Evolutionary conservation across 2,113 vertebrate genomes (phyloP).

Genomic region (Gyps fulvus): DNA sequence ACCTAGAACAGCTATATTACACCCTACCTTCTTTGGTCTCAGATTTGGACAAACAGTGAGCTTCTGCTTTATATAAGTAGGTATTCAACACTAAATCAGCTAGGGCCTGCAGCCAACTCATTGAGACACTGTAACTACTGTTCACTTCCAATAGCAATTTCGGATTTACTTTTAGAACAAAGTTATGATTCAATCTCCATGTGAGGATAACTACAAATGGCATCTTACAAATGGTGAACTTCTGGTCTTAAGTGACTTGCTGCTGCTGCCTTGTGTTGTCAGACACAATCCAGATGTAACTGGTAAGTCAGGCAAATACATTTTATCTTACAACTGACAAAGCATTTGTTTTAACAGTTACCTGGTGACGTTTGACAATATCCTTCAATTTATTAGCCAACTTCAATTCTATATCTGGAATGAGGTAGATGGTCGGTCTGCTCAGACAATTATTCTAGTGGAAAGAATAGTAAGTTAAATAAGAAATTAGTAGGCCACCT

Average conservation of each 20-base stretch:
- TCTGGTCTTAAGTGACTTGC: not conserved
- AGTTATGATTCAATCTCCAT: not conserved
- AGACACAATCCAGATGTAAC: too few relatives aligned
- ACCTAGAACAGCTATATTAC: not conserved
- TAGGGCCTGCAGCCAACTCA: not conserved
- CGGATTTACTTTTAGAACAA: not conserved
- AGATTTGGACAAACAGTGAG: not conserved
- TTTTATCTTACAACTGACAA: too few relatives aligned
- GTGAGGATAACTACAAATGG: not conserved
- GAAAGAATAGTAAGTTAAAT: not conserved
- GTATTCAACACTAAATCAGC: not conserved
- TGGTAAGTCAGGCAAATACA: not conserved
- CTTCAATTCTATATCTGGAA: slow-evolving; percentile 91
- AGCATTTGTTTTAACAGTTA: not conserved
- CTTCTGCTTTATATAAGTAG: not conserved
- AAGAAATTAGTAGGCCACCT: not conserved
- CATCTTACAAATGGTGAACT: fast-evolving
- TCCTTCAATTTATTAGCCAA: slow-evolving; percentile 93
- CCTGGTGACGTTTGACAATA: slow-evolving; percentile 97
- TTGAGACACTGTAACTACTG: fast-evolving
- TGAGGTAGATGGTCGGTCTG: slow-evolving; percentile 91
- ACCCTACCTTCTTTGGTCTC: not conserved
- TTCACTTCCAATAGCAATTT: not conserved
- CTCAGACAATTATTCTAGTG: slow-evolving; percentile 93
- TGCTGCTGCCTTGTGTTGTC: not conserved